phyloP scores from a whole-genome alignment of 1,140 invertebrate genomes.

The Plectus sambesii region DNA sequence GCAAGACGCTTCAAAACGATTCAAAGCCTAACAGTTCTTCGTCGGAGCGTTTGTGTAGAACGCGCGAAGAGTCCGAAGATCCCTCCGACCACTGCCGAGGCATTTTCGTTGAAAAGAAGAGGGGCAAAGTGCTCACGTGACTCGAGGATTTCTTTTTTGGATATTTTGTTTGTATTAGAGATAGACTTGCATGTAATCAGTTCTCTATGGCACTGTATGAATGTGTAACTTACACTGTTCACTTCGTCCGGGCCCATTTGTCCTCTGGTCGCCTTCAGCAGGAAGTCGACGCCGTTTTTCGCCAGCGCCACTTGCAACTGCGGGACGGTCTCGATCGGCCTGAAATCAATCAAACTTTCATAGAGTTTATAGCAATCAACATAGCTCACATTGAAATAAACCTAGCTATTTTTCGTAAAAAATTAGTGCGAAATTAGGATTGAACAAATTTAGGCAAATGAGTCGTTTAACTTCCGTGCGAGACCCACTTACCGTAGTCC shows the following conservation, averaged over 20 bases:
- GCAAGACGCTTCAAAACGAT: constrained; percentile 13
- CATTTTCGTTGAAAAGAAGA: no score
- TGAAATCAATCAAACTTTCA: constrained; percentile 51
- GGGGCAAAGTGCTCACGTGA: constrained; percentile 24
- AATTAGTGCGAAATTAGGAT: no score
- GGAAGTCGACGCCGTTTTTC: no score
- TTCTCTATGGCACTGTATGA: no score
- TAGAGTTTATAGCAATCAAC: constrained; percentile 43
- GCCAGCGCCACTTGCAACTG: no score
- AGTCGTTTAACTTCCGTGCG: not conserved
- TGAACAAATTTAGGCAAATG: not conserved
- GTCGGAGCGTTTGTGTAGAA: constrained; percentile 26
- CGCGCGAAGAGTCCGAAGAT: no score
- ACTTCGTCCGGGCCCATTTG: no score
- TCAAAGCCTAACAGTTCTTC: constrained; percentile 31
- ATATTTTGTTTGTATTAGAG: no score
- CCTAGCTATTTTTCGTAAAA: not conserved
- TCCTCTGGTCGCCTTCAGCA: no score
- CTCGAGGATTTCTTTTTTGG: constrained; percentile 8
- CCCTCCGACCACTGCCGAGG: no score
- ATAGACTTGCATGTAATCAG: no score
- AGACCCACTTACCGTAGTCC: constrained; percentile 48
- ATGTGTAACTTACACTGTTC: no score
- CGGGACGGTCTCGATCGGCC: constrained; percentile 50
- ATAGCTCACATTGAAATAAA: constrained; percentile 12